Evolutionary conservation across 2,888 invertebrate genomes (phyloP).

Genomic region (Cheilosia urbana): DNA sequence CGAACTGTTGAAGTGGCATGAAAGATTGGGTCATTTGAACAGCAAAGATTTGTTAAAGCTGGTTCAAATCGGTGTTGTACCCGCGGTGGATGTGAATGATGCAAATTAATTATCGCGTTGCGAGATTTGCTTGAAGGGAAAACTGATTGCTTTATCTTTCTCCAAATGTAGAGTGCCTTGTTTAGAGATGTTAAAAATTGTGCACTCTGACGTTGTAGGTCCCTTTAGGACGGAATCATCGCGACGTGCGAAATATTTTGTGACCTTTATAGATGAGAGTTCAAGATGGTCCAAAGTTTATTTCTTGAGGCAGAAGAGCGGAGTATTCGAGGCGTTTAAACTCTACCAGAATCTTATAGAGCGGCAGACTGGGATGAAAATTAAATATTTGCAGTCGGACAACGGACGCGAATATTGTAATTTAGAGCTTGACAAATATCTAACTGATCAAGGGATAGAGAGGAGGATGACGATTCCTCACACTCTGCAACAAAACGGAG

Average conservation of each 20-base stretch:
- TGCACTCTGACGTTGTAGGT: too few species aligned
- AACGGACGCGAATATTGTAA: slow-evolving; percentile 77
- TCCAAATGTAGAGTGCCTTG: slow-evolving; percentile 18
- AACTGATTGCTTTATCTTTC: slow-evolving; percentile 56
- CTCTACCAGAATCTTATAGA: too few species aligned
- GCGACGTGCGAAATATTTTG: too few species aligned
- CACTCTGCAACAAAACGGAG: slow-evolving; percentile 78
- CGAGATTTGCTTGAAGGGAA: slow-evolving; percentile 42
- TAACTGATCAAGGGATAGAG: slow-evolving; percentile 76
- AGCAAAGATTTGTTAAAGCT: slow-evolving; percentile 52
- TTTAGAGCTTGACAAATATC: slow-evolving; percentile 70
- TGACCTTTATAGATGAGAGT: too few species aligned
- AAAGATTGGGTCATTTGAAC: slow-evolving; percentile 48
- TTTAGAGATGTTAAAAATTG: slow-evolving; percentile 41
- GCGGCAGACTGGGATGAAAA: too few species aligned
- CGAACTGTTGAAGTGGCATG: slow-evolving; percentile 63
- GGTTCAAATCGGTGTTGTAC: slow-evolving; percentile 36
- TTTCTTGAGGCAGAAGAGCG: too few species aligned
- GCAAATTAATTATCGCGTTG: slow-evolving; percentile 36
- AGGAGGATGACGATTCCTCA: slow-evolving; percentile 75
- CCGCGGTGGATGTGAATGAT: slow-evolving; percentile 11
- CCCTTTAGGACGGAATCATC: too few species aligned
- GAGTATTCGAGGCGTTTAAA: too few species aligned
- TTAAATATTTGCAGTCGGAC: slow-evolving; percentile 78
- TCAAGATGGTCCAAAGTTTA: too few species aligned